Evolutionary conservation across 1,140 invertebrate genomes (phyloP), one percentile per base, ranked within the genome.

Genomic region (Archivesica marissinica): DNA sequence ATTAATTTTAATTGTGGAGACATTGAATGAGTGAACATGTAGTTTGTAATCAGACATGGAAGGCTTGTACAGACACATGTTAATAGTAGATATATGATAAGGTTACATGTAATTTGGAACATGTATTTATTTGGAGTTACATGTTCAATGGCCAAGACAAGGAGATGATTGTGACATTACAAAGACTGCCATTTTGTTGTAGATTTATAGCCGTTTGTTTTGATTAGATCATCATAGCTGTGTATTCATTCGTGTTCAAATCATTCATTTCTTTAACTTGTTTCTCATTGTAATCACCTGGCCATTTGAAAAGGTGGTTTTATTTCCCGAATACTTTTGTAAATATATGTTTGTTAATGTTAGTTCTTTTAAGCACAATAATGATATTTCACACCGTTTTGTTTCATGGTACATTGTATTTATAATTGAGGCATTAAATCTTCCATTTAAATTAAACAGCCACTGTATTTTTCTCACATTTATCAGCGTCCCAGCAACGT

Each of bases 121-220:
- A 64, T 64, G 59, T 64, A 64, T 64, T 35, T 64, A 64, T 64
- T 64, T 64, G 59, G 59, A 64, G 38, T 64, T 64, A 35, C 59
- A 64, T 59, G 25, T 64, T 64, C 38, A 64, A 64, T 64, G 28
- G 30, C 25, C 28, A 30, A 2, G 3, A 64, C 59, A 35, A 64
- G 30, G 38, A 64, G 59, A 17, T 64, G 38, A 64, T 64, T 64
- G 59, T 35, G 38, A 64, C n/a, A 35, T 64, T 35, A 64, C 59
- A 64, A 64, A 33, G 33, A 64, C 59, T 64, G 59, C 38, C 59
- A 64, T 64, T 2, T 35, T 4, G 59, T 11, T 25, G 3, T 64
- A 64, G 59, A 64, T 64, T 64, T 64, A 64, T 17, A 6, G 59
- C 54, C 25, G 23, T 59, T 59, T 30, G 33, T 28, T 59, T 59